Percentiles rank a stretch among this genome's conserved stretches.
Evolutionary conservation across 2,888 invertebrate species (phyloP).

Genomic region (Synergus gifuensis): DNA sequence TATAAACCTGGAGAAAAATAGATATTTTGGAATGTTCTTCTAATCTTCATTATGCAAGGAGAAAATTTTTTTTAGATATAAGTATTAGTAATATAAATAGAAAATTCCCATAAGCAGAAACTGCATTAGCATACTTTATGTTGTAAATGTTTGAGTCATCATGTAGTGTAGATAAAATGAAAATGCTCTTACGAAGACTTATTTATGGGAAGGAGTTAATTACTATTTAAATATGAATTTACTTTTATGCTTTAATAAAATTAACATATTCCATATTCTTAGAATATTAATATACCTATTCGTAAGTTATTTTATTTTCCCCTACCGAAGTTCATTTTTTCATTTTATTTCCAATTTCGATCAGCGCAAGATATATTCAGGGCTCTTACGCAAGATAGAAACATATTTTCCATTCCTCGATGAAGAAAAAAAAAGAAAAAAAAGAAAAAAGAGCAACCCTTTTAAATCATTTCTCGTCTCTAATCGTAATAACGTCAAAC

Average conservation of each 20-base stretch:
- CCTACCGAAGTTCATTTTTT: background rate
- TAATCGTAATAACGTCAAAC: conserved; percentile 19
- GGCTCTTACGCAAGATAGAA: background rate
- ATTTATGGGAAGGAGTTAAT: background rate
- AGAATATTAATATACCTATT: background rate
- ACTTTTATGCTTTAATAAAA: background rate
- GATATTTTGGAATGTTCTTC: too few relatives aligned
- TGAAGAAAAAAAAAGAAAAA: background rate
- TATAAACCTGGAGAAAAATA: background rate
- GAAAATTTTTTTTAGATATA: too few relatives aligned
- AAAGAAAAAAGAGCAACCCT: background rate
- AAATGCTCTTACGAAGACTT: background rate
- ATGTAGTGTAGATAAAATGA: background rate
- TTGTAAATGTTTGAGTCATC: background rate
- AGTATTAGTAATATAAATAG: background rate
- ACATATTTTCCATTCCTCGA: background rate
- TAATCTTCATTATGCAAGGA: too few relatives aligned
- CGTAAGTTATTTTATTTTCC: too few relatives aligned
- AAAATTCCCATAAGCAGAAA: background rate
- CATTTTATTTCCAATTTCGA: background rate
- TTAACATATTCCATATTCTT: background rate
- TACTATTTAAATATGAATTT: background rate
- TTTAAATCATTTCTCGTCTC: conserved; percentile 17
- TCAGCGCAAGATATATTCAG: background rate
- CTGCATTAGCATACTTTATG: conserved; percentile 1